These are phyloP conservation scores for Drosophila setifemur DNA, from an alignment of 1,140 invertebrate species.

Conservation along the genomic window DNA sequence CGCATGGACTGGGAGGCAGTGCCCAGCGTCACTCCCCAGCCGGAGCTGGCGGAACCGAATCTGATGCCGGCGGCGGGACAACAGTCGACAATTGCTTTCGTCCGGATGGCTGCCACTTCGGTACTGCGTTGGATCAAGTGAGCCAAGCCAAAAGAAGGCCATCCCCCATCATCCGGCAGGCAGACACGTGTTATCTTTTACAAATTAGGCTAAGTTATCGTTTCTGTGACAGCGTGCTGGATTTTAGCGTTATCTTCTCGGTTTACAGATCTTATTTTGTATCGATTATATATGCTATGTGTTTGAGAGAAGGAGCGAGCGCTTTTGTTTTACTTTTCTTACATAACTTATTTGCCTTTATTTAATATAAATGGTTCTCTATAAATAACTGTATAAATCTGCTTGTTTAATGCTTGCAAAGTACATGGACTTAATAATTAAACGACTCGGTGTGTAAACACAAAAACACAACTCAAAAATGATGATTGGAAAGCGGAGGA, in stretches of 20 bases:
- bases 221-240: slow-evolving; percentile 33
- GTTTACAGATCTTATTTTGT: slow-evolving; percentile 36
- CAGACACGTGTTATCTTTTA: slow-evolving; percentile 56
- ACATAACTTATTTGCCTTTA: slow-evolving; percentile 72
- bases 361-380: slow-evolving; percentile 74
- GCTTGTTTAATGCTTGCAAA: slow-evolving; percentile 50
- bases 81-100: slow-evolving; percentile 85
- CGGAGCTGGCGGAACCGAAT: slow-evolving; percentile 63
- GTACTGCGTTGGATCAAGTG: slow-evolving; percentile 84
- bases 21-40: slow-evolving; percentile 80
- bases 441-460: slow-evolving; percentile 27
- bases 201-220: slow-evolving; percentile 49
- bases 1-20: slow-evolving; percentile 88
- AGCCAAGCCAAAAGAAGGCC: background rate
- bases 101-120: slow-evolving; percentile 86
- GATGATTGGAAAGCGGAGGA: slow-evolving; percentile 10
- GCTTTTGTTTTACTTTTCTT: slow-evolving; percentile 44
- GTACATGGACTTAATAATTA: slow-evolving; percentile 26
- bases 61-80: slow-evolving; percentile 83
- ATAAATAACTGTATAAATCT: slow-evolving; percentile 70
- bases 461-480: slow-evolving; percentile 19
- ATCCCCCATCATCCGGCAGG: slow-evolving; percentile 19
- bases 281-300: slow-evolving; percentile 28
- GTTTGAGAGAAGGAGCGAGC: slow-evolving; percentile 18
- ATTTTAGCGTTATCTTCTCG: slow-evolving; percentile 29